Percentiles rank a stretch among this genome's conserved stretches.
These are phyloP conservation scores for Thunnus albacares DNA, from an alignment of 2,797 vertebrate species.

Conservation along the genomic window DNA sequence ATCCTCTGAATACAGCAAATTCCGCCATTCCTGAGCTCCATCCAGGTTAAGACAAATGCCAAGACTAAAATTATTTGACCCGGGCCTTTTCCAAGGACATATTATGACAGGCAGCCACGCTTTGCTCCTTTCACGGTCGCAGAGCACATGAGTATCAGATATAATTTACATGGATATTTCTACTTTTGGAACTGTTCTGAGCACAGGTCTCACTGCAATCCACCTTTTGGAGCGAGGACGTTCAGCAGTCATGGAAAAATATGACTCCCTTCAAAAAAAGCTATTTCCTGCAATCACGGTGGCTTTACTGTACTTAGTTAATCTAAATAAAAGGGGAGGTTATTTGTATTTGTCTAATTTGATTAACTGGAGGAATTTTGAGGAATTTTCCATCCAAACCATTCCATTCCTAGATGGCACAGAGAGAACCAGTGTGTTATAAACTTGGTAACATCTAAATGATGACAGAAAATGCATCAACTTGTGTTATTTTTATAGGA, in stretches of 20 bases:
- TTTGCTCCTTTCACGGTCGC: slow-evolving; percentile 44
- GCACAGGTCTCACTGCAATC: slow-evolving; percentile 47
- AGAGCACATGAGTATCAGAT: slow-evolving; percentile 39
- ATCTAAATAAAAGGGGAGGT: slow-evolving; percentile 74
- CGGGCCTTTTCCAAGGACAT: slow-evolving; percentile 60
- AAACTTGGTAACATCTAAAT: slow-evolving; percentile 16
- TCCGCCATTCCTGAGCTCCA: slow-evolving; percentile 27
- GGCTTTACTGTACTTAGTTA: slow-evolving; percentile 77
- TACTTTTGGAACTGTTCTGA: slow-evolving; percentile 43
- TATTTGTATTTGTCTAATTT: slow-evolving; percentile 77
- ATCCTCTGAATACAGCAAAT: slow-evolving; percentile 33
- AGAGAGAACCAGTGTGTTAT: slow-evolving; percentile 33
- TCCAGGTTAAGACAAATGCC: slow-evolving; percentile 45
- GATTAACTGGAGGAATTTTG: slow-evolving; percentile 71
- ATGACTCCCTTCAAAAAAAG: slow-evolving; percentile 39
- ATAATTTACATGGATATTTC: slow-evolving; percentile 60
- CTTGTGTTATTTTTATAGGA: slow-evolving; percentile 30
- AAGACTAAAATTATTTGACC: slow-evolving; percentile 57
- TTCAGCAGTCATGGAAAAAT: slow-evolving; percentile 72
- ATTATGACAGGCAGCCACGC: slow-evolving; percentile 56
- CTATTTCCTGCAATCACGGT: slow-evolving; percentile 74
- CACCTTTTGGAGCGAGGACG: slow-evolving; percentile 63
- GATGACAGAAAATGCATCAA: slow-evolving; percentile 31
- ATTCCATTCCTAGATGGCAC: slow-evolving; percentile 44
- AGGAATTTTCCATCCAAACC: slow-evolving; percentile 65